Conservation (phyloP, 2,888 invertebrate species). For the Parnassius glacialis region DNA sequence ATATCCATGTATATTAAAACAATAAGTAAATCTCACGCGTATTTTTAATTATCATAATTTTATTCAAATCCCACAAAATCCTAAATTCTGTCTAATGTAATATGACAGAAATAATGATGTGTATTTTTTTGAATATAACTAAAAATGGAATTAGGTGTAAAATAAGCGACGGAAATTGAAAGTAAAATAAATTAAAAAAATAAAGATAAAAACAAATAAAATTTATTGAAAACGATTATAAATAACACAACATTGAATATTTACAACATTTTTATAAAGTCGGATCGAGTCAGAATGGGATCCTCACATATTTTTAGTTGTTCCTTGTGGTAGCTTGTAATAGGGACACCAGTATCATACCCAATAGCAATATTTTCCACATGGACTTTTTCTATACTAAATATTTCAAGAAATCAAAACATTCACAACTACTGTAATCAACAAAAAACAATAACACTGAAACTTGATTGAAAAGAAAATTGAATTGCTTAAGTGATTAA, state of each 20-base stretch:
- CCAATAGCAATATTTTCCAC: no score
- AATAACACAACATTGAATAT: slow-evolving; percentile 66
- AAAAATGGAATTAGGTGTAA: neutral
- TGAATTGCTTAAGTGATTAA: neutral
- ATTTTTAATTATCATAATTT: neutral
- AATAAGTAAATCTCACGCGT: no score
- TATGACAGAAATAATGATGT: neutral
- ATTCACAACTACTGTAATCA: neutral
- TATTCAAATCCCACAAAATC: slow-evolving; percentile 10
- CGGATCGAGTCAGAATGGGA: slow-evolving; percentile 1
- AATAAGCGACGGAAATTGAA: slow-evolving; percentile 17
- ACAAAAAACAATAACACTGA: neutral
- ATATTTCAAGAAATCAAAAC: no score
- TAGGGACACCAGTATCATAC: no score
- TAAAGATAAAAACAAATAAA: slow-evolving; percentile 51
- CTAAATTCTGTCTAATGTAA: slow-evolving; percentile 6
- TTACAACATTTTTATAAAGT: slow-evolving; percentile 62
- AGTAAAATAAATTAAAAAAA: slow-evolving; percentile 36
- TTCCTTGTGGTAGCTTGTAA: no score
- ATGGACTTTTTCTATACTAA: no score
- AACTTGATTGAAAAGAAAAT: neutral
- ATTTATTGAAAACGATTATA: slow-evolving; percentile 54
- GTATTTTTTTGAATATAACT: neutral
- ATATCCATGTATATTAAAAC: neutral
- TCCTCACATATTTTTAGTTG: no score